Base-by-base conservation (phyloP, 2,888 invertebrate species). In the Sepioteuthis lessoniana region DNA sequence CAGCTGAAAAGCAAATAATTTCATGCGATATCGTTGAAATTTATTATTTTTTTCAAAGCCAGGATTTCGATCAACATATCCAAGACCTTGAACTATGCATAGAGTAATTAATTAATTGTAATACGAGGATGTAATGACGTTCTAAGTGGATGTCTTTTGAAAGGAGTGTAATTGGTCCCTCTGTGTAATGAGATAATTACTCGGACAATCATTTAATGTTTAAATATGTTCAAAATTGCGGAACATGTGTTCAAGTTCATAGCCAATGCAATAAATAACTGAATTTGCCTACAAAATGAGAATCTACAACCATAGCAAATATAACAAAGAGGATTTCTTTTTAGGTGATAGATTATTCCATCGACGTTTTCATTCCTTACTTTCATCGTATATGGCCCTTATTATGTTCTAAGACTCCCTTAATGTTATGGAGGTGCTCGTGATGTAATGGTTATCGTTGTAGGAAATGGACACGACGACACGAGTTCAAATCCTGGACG, bases 191-290 rank as follows among this genome's bases (percentile, higher is more conserved):
- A 76, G 76, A 76, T 76, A 76, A 76, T 76, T 76, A 76, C 16
- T n/a, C 19, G 35, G 76, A n/a, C 76, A 76, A 76, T 76, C 76
- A 35, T 76, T 76, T 76, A n/a, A 76, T 76, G 76, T 76, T 35
- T n/a, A 76, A 76, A 76, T 76, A 76, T 76, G 76, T n/a, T 76
- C n/a, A 76, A 13, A n/a, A 76, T 76, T 76, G 76, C 76, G n/a
- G n/a, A 76, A 76, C 31, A 60, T 60, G 60, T 60, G 28, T 60
- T 60, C 76, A 35, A 76, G n/a, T n/a, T 76, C 76, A 35, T 76
- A 76, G 76, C 76, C 76, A 76, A 76, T 4, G 76, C n/a, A 16
- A 35, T n/a, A 13, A 76, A 25, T 4, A 4, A 25, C 55, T 55
- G 55, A 0, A 21, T 21, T 55, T 55, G 55, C 21, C 4, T 55